These are phyloP conservation scores for Drosophila aldrichi DNA, from an alignment of 2,888 invertebrate genomes.

Conservation along the genomic window DNA sequence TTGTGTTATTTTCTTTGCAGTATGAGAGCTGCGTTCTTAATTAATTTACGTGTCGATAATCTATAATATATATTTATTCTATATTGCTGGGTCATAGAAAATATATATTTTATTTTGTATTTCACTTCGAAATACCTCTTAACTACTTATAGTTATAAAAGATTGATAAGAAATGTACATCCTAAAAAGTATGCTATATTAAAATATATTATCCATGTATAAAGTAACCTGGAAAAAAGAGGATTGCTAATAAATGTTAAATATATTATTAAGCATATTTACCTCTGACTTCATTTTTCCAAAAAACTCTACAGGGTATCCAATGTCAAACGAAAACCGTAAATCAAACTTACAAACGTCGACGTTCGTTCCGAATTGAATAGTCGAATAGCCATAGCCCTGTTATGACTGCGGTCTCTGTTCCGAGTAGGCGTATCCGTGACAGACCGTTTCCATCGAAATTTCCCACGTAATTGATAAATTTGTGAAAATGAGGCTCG, in stretches of 20 bases:
- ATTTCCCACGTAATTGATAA: constrained; percentile 56
- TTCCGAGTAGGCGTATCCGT: constrained; percentile 17
- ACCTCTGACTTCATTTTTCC: not conserved
- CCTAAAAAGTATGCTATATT: too few species aligned
- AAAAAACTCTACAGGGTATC: not conserved
- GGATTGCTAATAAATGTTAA: too few species aligned
- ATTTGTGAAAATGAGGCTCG: constrained; percentile 29
- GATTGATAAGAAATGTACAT: too few species aligned
- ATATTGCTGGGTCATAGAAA: too few species aligned
- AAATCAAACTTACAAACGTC: constrained; percentile 24
- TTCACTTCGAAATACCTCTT: not conserved
- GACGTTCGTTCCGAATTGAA: not conserved
- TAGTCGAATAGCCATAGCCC: not conserved
- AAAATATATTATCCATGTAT: too few species aligned
- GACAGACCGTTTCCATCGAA: constrained; percentile 4
- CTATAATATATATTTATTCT: not conserved
- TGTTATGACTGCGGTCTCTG: not conserved
- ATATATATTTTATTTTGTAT: too few species aligned
- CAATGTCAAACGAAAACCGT: not conserved
- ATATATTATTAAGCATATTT: not conserved
- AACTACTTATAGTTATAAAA: not conserved
- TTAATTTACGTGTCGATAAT: not conserved
- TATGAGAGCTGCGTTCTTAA: not conserved
- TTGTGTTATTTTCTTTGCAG: not conserved
- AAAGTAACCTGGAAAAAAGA: too few species aligned